Evolutionary conservation across 2,113 vertebrate species (phyloP), one percentile per base, ranked within the genome.

Genomic region (Chascanopsetta lugubris): DNA sequence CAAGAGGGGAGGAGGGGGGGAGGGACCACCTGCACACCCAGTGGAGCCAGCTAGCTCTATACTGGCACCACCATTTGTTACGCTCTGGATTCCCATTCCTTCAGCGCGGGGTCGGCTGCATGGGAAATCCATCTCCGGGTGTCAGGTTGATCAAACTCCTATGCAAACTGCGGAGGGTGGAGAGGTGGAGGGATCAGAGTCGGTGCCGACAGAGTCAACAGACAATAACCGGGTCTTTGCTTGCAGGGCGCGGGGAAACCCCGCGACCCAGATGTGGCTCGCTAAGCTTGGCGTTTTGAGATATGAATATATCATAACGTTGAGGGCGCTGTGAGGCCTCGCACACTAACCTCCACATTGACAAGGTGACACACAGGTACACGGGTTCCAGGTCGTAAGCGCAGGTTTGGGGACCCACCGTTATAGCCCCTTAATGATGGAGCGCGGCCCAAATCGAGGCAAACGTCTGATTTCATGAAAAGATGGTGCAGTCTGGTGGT

Each of bases 71-170:
- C 76, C 80, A 90, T 90, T 90, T 84, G 88, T 89, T 90, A 86
- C 74, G 68, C 87, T 76, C 65, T 68, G 63, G 60, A 78, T 86
- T 90, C 83, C 79, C 84, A 89, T 91, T 89, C 91, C 85, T 87
- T 85, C 57, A 75, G 70, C 75, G 79, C 59, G 62, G 68, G 71
- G 77, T 67, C 82, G 82, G 83, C 88, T 88, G n/a, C n/a, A n/a
- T n/a, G 85, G 80, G 85, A 89, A 91, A 90, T 89, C 72, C 82
- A 89, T 91, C 87, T 87, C 63, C 74, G 15, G 72, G 87, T 88
- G 86, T 91, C 85, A 79, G 65, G 79, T 87, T 85, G 83, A 82
- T 88, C 75, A 84, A 86, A 84, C 61, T 30, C 56, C 73, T 64
- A 80, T 62, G 72, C 83, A 77, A 86, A 81, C 57, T 17, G 69